Base-by-base conservation (phyloP, 2,888 invertebrate genomes). In the Pristionchus entomophagus region DNA sequence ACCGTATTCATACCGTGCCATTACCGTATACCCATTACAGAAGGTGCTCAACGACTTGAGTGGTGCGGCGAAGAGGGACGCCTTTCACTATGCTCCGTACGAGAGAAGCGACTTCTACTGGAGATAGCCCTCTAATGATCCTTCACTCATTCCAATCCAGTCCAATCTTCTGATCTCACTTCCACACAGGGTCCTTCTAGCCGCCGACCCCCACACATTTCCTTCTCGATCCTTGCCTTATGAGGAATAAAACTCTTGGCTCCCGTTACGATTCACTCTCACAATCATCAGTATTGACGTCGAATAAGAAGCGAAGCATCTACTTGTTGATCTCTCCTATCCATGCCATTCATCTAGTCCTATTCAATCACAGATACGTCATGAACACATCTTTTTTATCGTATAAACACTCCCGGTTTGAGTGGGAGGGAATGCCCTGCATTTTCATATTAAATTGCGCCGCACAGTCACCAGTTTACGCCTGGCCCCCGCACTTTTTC, bases 211-310 rank as follows among this genome's bases (percentile, higher is more conserved):
- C n/a, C n/a, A n/a, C n/a, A 73, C 41, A 41, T 73, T 73, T n/a
- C 69, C 22, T 41, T 65, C n/a, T 14, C 45, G n/a, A 22, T 35
- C 69, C 69, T 73, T 73, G 69, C 69, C 69, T 73, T 41, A 41
- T 41, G 69, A 73, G 69, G 41, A 73, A 73, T 73, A 73, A 73
- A 73, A 73, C 69, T 41, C 69, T 73, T 73, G 41, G 69, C 69
- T 73, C 35, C 69, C 26, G 69, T 73, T 73, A 73, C 41, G n/a
- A 2, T 22, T 56, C 56, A 14, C 56, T 22, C n/a, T 56, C 56
- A 56, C 56, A 17, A 56, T 56, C 45, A 45, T 10, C 14, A 10
- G 14, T 14, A 14, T 45, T 10, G 45, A 45, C 45, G 14, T 6
- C 6, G 6, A 14, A 14, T 10, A 6, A 45, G 45, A 6, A 45